Evolutionary conservation across 37 sponge, comb jelly and placozoan species (phyloP).

Genomic region (Petrosia ficiformis): DNA sequence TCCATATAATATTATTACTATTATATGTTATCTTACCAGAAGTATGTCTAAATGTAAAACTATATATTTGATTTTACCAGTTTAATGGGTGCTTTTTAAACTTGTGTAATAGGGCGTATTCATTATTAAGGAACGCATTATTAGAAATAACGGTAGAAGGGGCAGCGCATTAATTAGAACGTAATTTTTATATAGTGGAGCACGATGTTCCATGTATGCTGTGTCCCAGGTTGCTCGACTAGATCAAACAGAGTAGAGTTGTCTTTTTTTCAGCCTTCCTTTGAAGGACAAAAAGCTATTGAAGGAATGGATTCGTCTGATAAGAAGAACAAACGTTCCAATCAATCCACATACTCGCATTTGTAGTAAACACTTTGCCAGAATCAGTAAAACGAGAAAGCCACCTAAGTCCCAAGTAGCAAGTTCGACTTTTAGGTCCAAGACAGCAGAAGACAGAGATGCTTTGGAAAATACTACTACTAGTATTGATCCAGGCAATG

Average conservation of each 20-base stretch:
- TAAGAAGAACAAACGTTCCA: constrained; percentile 9
- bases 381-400: no score
- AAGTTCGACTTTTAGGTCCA: no score
- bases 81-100: no score
- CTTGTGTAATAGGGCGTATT: constrained; percentile 14
- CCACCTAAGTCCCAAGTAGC: no score
- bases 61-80: no score
- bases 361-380: neutral
- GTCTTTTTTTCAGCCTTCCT: no score
- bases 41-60: no score
- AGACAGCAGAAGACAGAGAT: neutral
- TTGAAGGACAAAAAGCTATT: constrained; percentile 40
- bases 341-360: neutral
- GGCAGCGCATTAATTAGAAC: constrained; percentile 26
- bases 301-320: constrained; percentile 29
- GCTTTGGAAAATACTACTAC: neutral
- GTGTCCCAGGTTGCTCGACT: constrained; percentile 37
- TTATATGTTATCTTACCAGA: no score
- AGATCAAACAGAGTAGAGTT: neutral
- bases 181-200: neutral
- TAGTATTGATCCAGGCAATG: constrained; percentile 16
- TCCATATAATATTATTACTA: no score
- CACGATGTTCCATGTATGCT: constrained; percentile 25
- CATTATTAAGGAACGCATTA: no score
- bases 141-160: no score